These are phyloP conservation scores for Actenoides hombroni DNA, from an alignment of 2,113 vertebrate genomes.

Conservation along the genomic window DNA sequence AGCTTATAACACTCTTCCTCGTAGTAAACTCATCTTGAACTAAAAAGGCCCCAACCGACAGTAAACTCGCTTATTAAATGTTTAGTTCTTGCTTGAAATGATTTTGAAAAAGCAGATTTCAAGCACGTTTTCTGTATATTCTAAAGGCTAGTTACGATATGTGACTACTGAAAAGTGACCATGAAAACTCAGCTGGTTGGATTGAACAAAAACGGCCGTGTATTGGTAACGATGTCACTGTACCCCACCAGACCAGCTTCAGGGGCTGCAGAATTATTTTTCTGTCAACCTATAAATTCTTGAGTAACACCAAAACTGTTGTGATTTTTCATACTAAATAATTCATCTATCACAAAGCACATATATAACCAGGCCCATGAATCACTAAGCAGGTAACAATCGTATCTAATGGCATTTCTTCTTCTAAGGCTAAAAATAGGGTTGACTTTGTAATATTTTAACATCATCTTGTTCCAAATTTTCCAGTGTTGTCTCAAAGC, in stretches of 20 bases:
- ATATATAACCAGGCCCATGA: conserved; percentile 72
- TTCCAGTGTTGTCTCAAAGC: conserved; percentile 2
- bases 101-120: conserved; percentile 8
- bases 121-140: background rate
- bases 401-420: conserved; percentile 67
- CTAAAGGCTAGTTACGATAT: conserved; percentile 7
- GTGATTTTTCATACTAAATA: conserved; percentile 88
- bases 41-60: background rate
- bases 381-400: conserved; percentile 71
- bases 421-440: conserved; percentile 52
- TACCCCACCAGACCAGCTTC: conserved; percentile 76
- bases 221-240: conserved; percentile 46
- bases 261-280: conserved; percentile 89
- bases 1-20: background rate
- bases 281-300: conserved; percentile 89
- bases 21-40: background rate
- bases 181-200: conserved; percentile 2
- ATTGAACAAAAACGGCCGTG: background rate
- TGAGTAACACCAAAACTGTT: conserved; percentile 86
- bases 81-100: conserved; percentile 36
- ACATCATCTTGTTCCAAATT: conserved; percentile 11
- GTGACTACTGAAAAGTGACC: conserved; percentile 29
- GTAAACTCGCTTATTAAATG: background rate
- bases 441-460: conserved; percentile 48
- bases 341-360: conserved; percentile 81